Evolutionary conservation across 2,797 vertebrate genomes (phyloP).

Genomic region (Micropoecilia bifurca): DNA sequence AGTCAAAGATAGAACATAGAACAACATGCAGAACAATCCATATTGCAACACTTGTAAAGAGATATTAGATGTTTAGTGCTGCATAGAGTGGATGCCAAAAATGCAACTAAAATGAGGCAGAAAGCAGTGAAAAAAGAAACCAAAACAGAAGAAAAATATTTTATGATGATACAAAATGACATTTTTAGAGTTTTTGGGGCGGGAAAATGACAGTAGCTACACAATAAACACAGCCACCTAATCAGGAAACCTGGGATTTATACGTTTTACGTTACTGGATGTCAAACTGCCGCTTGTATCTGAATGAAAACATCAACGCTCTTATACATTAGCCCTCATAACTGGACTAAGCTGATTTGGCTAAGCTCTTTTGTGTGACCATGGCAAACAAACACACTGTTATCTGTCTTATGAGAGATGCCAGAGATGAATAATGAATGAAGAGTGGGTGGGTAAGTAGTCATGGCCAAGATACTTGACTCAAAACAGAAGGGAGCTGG

Average conservation of each 20-base stretch:
- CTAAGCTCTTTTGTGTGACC: background rate
- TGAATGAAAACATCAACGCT: background rate
- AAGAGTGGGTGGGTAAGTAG: background rate
- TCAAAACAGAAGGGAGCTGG: background rate
- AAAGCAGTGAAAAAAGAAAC: background rate
- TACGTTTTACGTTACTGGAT: background rate
- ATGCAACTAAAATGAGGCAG: background rate
- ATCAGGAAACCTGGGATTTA: background rate
- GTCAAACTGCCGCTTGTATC: background rate
- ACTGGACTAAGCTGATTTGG: background rate
- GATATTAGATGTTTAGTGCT: background rate
- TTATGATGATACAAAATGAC: background rate
- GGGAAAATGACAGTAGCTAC: background rate
- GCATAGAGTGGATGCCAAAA: background rate
- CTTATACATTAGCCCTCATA: background rate
- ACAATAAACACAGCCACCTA: background rate
- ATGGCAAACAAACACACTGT: background rate
- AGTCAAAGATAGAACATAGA: background rate
- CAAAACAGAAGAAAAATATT: background rate
- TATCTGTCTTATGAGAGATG: background rate
- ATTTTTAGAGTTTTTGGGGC: background rate
- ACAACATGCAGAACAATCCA: background rate
- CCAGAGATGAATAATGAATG: background rate
- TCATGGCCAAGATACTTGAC: background rate
- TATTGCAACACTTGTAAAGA: background rate